Conservation (phyloP, 2,113 vertebrate genomes). For the Gracilinanus agilis region DNA sequence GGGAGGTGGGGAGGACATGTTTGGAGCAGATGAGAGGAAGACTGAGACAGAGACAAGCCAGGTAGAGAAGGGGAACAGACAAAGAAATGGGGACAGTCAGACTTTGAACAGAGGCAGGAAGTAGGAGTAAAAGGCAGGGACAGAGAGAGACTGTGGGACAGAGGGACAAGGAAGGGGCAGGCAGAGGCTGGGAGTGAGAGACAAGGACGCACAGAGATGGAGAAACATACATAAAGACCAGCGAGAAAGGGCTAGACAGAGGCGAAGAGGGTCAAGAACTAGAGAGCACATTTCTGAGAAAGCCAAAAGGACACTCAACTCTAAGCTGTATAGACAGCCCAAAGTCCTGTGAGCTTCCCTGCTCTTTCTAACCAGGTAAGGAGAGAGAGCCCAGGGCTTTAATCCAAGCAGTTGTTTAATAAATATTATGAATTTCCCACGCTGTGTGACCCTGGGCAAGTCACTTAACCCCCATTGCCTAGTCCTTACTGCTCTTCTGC, state of each 20-base stretch:
- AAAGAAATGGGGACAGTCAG: neutral
- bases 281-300: slow-evolving; percentile 14
- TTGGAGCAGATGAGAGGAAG: neutral
- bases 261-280: neutral
- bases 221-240: neutral
- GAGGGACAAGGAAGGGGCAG: neutral
- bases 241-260: neutral
- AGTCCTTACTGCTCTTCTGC: no score
- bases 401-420: neutral
- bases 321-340: neutral
- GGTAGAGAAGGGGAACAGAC: no score
- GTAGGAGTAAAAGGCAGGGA: neutral
- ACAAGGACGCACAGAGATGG: neutral
- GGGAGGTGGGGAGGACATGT: neutral
- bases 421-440: neutral
- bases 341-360: neutral
- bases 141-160: neutral
- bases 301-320: neutral
- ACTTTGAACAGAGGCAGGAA: neutral
- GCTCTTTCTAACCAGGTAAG: neutral
- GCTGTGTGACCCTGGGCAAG: no score
- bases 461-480: no score
- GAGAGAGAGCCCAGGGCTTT: slow-evolving; percentile 11
- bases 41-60: neutral
- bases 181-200: neutral